Evolutionary conservation across 2,888 invertebrate species (phyloP).

Genomic region (Hemaris fuciformis): DNA sequence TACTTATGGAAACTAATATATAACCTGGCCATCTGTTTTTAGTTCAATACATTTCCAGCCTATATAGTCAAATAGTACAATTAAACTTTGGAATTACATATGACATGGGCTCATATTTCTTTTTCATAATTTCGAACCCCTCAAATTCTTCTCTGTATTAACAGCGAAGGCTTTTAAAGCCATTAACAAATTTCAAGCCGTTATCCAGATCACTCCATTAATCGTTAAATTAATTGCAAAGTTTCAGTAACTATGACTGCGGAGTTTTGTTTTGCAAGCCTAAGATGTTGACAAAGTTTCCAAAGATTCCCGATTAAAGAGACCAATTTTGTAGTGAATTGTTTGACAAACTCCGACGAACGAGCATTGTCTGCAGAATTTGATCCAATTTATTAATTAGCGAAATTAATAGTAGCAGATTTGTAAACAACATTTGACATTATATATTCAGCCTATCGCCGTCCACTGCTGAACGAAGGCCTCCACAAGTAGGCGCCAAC

Average conservation of each 20-base stretch:
- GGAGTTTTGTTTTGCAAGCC: slow-evolving; percentile 6
- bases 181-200: slow-evolving; percentile 38
- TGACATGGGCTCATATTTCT: no score
- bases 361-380: background rate
- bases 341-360: background rate
- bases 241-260: slow-evolving; percentile 14
- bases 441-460: no score
- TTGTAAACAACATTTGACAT: no score
- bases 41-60: no score
- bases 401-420: no score
- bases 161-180: slow-evolving; percentile 30
- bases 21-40: no score
- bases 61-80: no score
- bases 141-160: slow-evolving; percentile 25
- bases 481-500: no score
- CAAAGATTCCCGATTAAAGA: background rate
- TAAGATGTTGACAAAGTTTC: slow-evolving; percentile 5
- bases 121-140: slow-evolving; percentile 8
- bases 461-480: no score
- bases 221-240: slow-evolving; percentile 24
- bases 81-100: no score
- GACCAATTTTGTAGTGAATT: background rate
- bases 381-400: background rate
- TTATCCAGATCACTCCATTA: slow-evolving; percentile 35
- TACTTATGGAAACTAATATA: no score